A percentile compares a stretch with the other conserved stretches of the same genome.
Evolutionary conservation across 2,888 invertebrate species (phyloP).

Genomic region (Antheraea assamensis): DNA sequence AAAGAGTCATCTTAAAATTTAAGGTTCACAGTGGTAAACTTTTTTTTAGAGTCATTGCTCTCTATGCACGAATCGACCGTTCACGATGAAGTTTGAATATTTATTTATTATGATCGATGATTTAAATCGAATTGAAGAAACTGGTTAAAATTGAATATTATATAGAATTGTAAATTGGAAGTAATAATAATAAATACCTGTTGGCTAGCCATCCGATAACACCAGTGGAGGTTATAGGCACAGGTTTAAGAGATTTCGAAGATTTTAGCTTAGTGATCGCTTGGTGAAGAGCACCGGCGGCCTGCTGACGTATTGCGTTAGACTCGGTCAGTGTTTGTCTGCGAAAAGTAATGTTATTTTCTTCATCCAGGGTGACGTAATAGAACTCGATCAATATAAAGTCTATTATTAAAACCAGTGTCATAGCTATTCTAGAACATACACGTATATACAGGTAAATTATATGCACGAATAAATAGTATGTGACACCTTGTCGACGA

Average conservation of each 20-base stretch:
- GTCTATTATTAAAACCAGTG: slow-evolving; percentile 15
- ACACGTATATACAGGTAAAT: neutral
- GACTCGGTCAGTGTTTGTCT: slow-evolving; percentile 53
- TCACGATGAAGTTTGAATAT: neutral
- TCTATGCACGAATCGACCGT: slow-evolving; percentile 2
- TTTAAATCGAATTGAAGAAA: neutral
- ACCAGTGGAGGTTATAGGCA: slow-evolving; percentile 67
- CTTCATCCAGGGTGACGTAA: slow-evolving; percentile 29
- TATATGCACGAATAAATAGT: neutral
- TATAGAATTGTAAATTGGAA: neutral
- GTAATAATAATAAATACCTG: slow-evolving; percentile 54
- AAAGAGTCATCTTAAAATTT: neutral
- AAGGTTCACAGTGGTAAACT: neutral
- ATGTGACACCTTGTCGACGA: neutral
- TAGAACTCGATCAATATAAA: slow-evolving; percentile 19
- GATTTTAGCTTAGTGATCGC: slow-evolving; percentile 41
- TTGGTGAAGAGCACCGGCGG: slow-evolving; percentile 48
- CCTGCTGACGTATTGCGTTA: slow-evolving; percentile 51
- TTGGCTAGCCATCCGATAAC: slow-evolving; percentile 67
- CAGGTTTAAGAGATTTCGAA: slow-evolving; percentile 63
- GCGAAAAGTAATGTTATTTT: slow-evolving; percentile 24
- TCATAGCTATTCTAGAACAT: slow-evolving; percentile 13
- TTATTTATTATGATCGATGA: neutral
- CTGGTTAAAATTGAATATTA: neutral
- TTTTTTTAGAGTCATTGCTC: slow-evolving; percentile 3